Percentiles rank a stretch among this genome's conserved stretches.
Conservation (phyloP, 2,888 invertebrate species). For the Tenthredo notha region DNA sequence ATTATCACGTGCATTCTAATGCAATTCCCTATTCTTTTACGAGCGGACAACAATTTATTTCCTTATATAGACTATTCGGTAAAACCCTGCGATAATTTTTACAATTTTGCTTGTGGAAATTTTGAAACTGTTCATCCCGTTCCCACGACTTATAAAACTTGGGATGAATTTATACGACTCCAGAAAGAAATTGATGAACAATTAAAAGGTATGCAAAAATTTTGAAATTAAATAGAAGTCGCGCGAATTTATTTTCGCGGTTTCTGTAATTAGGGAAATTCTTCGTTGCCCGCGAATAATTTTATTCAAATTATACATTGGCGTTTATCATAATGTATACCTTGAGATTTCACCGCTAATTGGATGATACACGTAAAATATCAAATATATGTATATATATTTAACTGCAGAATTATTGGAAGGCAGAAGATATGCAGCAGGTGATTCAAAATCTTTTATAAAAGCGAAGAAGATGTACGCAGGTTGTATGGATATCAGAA, state of each 20-base stretch:
- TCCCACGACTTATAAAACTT: conserved; percentile 3
- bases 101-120: conserved; percentile 43
- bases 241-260: background rate
- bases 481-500: conserved; percentile 17
- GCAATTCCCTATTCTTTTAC: conserved; percentile 14
- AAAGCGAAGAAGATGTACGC: conserved; percentile 43
- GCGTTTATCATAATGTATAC: background rate
- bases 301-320: background rate
- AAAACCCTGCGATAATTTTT: conserved; percentile 40
- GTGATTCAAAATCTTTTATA: conserved; percentile 22
- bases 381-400: background rate
- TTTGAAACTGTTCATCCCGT: conserved; percentile 40
- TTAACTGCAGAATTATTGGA: conserved; percentile 14
- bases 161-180: conserved; percentile 25
- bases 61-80: conserved; percentile 22
- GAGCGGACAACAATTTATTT: conserved; percentile 23
- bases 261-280: background rate
- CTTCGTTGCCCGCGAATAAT: background rate
- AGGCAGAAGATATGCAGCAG: background rate
- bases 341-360: background rate
- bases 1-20: background rate
- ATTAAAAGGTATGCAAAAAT: conserved; percentile 25
- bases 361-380: background rate
- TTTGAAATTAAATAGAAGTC: background rate
- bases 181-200: conserved; percentile 32